These are phyloP conservation scores for Diplodus puntazzo DNA, from an alignment of 2,797 vertebrate species.

Conservation along the genomic window DNA sequence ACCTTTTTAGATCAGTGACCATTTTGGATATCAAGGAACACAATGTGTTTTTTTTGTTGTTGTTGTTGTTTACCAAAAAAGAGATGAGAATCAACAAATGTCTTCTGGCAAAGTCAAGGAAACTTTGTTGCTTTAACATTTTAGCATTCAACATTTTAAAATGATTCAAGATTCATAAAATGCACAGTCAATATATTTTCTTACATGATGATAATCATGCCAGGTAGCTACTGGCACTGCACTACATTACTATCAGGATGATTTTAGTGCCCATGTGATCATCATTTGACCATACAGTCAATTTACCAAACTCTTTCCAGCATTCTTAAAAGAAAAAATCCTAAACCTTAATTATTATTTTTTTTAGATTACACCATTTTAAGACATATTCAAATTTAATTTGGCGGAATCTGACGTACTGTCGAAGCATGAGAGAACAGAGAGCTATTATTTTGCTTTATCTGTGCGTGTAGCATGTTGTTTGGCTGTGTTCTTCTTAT, in stretches of 20 bases:
- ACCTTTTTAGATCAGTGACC: background rate
- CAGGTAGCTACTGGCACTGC: background rate
- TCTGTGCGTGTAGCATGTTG: background rate
- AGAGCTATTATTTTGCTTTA: background rate
- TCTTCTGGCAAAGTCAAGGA: background rate
- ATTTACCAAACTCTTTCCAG: background rate
- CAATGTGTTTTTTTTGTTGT: background rate
- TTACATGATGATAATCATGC: background rate
- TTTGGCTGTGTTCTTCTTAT: conserved; percentile 76
- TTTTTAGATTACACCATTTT: background rate
- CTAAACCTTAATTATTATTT: too few relatives aligned
- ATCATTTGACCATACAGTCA: background rate
- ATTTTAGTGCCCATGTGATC: background rate
- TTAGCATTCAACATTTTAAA: background rate
- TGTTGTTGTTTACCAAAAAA: background rate
- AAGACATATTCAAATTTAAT: conserved; percentile 22
- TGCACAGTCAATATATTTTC: background rate
- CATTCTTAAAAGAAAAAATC: background rate
- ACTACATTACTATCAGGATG: background rate
- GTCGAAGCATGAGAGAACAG: background rate
- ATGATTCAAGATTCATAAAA: background rate
- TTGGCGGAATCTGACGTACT: conserved; percentile 16
- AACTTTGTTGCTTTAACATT: background rate
- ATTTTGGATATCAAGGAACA: background rate
- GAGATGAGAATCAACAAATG: background rate